Conservation (phyloP, 2,797 vertebrate genomes). For the Cyclura pinguis region DNA sequence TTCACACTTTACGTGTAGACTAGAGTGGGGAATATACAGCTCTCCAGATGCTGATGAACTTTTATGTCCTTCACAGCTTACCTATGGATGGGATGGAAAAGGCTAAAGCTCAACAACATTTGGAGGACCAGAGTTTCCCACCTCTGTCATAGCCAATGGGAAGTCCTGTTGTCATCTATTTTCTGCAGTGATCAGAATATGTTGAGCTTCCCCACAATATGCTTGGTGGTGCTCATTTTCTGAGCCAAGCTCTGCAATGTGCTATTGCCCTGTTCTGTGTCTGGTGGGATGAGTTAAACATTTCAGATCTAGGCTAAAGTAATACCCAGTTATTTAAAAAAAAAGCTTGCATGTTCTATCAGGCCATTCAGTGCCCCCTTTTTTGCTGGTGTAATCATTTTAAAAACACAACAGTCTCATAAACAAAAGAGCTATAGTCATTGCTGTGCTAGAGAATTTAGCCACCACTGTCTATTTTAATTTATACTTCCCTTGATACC, state of each 20-base stretch:
- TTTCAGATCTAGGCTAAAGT: background rate
- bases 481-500: background rate
- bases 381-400: constrained; percentile 11
- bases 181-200: background rate
- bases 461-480: constrained; percentile 7
- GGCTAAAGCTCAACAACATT: too few relatives aligned
- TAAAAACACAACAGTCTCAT: background rate
- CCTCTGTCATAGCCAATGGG: background rate
- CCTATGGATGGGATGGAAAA: too few relatives aligned
- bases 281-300: background rate
- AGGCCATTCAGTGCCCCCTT: background rate
- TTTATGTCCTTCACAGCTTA: too few relatives aligned
- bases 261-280: background rate
- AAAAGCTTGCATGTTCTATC: constrained; percentile 20
- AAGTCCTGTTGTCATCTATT: background rate
- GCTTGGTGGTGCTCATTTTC: background rate
- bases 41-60: too few relatives aligned
- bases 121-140: background rate
- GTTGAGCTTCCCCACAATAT: background rate
- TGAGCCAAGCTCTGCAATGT: background rate
- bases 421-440: constrained; percentile 12
- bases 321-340: background rate
- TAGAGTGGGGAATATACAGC: too few relatives aligned
- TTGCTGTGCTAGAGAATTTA: background rate
- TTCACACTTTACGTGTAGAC: background rate